A percentile compares a stretch with the other conserved stretches of the same genome.
These are phyloP conservation scores for Drosophila truncata DNA, from an alignment of 1,140 invertebrate genomes.

Conservation along the genomic window DNA sequence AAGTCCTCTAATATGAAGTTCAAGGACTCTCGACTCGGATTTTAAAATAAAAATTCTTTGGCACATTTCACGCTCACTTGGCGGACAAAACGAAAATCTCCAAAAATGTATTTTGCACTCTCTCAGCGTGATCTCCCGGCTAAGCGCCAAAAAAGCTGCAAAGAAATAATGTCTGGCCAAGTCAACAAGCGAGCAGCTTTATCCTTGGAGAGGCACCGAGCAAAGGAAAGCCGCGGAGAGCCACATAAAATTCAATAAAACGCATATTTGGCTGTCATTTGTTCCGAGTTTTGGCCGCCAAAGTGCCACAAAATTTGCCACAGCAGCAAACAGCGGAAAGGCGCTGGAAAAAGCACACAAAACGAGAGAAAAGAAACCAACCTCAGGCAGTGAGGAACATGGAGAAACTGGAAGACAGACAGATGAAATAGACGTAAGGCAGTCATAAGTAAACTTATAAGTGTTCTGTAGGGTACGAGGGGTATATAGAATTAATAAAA, in stretches of 20 bases:
- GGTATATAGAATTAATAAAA: no score
- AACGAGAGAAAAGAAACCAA: constrained; percentile 4
- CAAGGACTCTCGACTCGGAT: constrained; percentile 37
- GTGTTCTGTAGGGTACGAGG: constrained; percentile 11
- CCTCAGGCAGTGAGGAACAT: constrained; percentile 24
- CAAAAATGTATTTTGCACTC: constrained; percentile 49
- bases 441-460: constrained; percentile 32
- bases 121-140: constrained; percentile 43
- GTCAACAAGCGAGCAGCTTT: constrained; percentile 32
- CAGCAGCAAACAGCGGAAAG: constrained; percentile 53
- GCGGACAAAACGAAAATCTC: constrained; percentile 36
- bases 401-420: constrained; percentile 14
- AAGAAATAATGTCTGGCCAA: constrained; percentile 49
- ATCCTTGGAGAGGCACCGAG: constrained; percentile 23
- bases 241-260: constrained; percentile 83
- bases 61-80: constrained; percentile 69
- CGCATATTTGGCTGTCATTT: constrained; percentile 83
- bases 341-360: constrained; percentile 60
- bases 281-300: constrained; percentile 79
- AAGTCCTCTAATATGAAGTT: constrained; percentile 49
- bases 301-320: constrained; percentile 75
- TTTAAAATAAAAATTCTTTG: constrained; percentile 55
- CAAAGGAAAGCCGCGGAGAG: constrained; percentile 30
- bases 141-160: constrained; percentile 46
- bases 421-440: constrained; percentile 24